Conservation (phyloP, 2,797 vertebrate genomes). For the Melanitta fusca region DNA sequence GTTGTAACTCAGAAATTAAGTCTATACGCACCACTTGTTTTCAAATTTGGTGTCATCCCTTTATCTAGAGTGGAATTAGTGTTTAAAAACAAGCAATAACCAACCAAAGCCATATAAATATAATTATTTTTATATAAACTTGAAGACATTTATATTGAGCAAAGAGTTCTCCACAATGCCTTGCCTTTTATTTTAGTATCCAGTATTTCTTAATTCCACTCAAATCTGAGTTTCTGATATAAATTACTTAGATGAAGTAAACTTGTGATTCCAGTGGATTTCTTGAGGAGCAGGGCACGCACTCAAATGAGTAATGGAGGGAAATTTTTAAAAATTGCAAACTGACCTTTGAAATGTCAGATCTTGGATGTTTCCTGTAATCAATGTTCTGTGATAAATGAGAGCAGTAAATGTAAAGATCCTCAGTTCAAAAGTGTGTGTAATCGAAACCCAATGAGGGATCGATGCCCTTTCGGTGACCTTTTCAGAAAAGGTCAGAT, state of each 20-base stretch:
- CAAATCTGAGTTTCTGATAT: neutral
- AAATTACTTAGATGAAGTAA: neutral
- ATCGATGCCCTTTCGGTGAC: slow-evolving; percentile 57
- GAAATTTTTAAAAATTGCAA: slow-evolving; percentile 37
- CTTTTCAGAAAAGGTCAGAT: slow-evolving; percentile 60
- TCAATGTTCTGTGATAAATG: slow-evolving; percentile 56
- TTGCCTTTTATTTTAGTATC: neutral
- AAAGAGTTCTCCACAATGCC: neutral
- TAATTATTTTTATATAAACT: neutral
- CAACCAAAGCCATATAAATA: neutral
- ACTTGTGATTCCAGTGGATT: slow-evolving; percentile 15
- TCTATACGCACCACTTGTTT: neutral
- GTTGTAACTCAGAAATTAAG: neutral
- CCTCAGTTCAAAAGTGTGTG: slow-evolving; percentile 27
- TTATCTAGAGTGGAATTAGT: neutral
- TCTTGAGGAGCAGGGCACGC: neutral
- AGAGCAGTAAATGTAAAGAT: slow-evolving; percentile 46
- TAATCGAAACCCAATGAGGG: slow-evolving; percentile 60
- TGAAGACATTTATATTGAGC: neutral
- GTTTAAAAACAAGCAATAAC: neutral
- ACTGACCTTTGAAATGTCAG: slow-evolving; percentile 70
- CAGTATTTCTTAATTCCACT: neutral
- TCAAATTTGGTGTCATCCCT: neutral
- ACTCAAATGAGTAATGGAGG: slow-evolving; percentile 45
- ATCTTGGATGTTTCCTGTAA: slow-evolving; percentile 51